Evolutionary conservation across 1,140 invertebrate species (phyloP), one percentile per base, ranked within the genome.

Genomic region (Trichonephila clavipes): DNA sequence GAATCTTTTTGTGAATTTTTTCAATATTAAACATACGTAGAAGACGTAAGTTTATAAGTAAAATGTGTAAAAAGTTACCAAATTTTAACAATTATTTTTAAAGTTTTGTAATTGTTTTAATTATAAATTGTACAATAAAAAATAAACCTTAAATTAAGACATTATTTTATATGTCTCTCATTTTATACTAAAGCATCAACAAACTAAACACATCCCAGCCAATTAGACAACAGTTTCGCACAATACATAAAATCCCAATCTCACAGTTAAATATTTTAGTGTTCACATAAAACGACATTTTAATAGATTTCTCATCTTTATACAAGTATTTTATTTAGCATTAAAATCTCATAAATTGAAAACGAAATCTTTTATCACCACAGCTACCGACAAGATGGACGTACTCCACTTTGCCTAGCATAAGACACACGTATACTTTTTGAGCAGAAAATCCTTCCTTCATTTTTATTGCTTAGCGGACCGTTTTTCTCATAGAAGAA

Each of bases 381-480:
- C 2, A 1, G 10, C 24, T 34, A 77, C 69, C 12, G 16, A 28
- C 24, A 24, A 10, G 64, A 24, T 24, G 28, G n/a, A 87, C 59
- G 69, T 88, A 69, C 34, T 34, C 28, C 69, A 77, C 69, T 77
- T 28, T 77, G 28, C 28, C 69, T 34, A 7, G 24, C 10, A 77
- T 18, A 77, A 34, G 28, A 40, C 69, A 77, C 16, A 18, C 69
- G 28, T 1, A 28, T 1, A 28, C 28, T 28, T 40, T 90, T 66
- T 92, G 40, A 21, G 34, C 61, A 12, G 81, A 66, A 92, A 92
- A 64, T 58, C 90, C 82, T 92, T 90, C 64, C 90, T 58, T 51
- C 90, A 64, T 64, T 77, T 92, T 92, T 92, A 92, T 92, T 83
- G 90, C 90, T 61, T 16, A n/a, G 7, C 66, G 44, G 59, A 51